phyloP scores from a whole-genome alignment of 2,888 invertebrate species.

The Campoplex capitator region DNA sequence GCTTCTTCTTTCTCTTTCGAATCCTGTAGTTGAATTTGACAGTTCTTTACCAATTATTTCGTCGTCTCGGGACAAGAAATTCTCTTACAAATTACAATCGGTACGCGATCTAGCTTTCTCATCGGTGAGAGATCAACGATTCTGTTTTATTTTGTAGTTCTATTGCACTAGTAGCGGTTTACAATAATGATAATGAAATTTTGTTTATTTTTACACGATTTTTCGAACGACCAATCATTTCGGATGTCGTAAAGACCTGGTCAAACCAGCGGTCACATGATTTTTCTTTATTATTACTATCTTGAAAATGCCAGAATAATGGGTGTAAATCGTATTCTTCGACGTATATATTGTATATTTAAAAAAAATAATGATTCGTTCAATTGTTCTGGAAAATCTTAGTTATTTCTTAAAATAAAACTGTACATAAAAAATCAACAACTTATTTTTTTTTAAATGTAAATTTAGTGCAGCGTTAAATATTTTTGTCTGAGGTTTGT shows the following conservation, averaged over 20 bases:
- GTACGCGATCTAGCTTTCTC: not conserved
- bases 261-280: not conserved
- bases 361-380: too few species aligned
- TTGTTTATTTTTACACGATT: not conserved
- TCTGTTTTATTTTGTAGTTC: not conserved
- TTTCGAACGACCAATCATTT: not conserved
- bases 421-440: not conserved
- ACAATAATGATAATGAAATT: slow-evolving; percentile 8
- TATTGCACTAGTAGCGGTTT: not conserved
- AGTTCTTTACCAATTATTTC: slow-evolving; percentile 9
- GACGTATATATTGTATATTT: not conserved
- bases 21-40: not conserved
- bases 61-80: slow-evolving; percentile 24
- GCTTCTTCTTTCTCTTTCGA: slow-evolving; percentile 13
- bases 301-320: not conserved
- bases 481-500: not conserved
- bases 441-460: not conserved
- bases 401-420: not conserved
- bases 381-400: not conserved
- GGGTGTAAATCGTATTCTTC: too few species aligned
- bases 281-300: not conserved
- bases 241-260: slow-evolving; percentile 5
- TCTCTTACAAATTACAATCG: slow-evolving; percentile 12
- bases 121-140: not conserved
- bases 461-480: not conserved